Evolutionary conservation across 1,140 invertebrate genomes (phyloP), one percentile per base, ranked within the genome.

Genomic region (Ceratosolen solmsi): DNA sequence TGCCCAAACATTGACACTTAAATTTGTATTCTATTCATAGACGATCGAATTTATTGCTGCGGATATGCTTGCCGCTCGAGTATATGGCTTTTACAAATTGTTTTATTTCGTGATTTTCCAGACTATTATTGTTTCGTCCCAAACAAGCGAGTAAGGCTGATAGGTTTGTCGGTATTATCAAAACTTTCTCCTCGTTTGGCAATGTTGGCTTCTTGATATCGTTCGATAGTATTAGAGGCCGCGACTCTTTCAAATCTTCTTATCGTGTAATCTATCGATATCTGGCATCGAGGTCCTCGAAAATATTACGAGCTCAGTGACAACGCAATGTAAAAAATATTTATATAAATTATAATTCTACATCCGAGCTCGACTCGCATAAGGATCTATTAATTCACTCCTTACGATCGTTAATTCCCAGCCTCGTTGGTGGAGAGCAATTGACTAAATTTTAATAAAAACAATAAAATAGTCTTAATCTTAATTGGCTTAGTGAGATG

Each of bases 231-330:
- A 89, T 75, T 36, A 89, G 73, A 20, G 89, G 88, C 46, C 88
- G 87, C 15, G 87, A 86, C 13, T 88, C 83, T 7, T 80, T 84
- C 2, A 90, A 79, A 78, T 89, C 86, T 5, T 87, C 87, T 8
- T 72, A n/a, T 51, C 30, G 56, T 38, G 30, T 86, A 87, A 4
- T 81, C 77, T 60, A 83, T 83, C 15, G 84, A 87, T 9, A n/a
- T n/a, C n/a, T n/a, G n/a, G n/a, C n/a, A n/a, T n/a, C n/a, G n/a
- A n/a, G n/a, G n/a, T n/a, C n/a, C n/a, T n/a, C n/a, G n/a, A n/a
- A n/a, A n/a, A n/a, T n/a, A n/a, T n/a, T n/a, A n/a, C n/a, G n/a
- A n/a, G n/a, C n/a, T n/a, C n/a, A n/a, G n/a, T n/a, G n/a, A n/a
- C n/a, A n/a, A n/a, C n/a, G n/a, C n/a, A n/a, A n/a, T n/a, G n/a